A percentile compares a stretch with the other conserved stretches of the same genome.
Evolutionary conservation across 2,797 vertebrate species (phyloP).

Genomic region (Luscinia luscinia): DNA sequence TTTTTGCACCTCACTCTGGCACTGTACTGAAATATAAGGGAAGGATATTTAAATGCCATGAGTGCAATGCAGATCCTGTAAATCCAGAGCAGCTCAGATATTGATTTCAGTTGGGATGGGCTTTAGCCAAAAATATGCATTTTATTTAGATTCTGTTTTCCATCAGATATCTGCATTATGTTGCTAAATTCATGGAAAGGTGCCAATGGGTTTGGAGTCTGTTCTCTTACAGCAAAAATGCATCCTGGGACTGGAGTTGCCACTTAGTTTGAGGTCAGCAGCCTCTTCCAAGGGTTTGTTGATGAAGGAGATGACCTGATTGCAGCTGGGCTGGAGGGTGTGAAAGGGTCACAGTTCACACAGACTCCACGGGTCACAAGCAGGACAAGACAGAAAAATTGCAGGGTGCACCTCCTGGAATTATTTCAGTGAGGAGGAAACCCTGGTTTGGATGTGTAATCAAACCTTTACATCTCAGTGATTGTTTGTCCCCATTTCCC

Average conservation of each 20-base stretch:
- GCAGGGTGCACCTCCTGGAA: not conserved
- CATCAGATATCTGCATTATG: not conserved
- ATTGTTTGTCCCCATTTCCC: not conserved
- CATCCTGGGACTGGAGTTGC: not conserved
- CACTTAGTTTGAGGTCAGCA: not conserved
- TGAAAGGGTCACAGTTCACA: not conserved
- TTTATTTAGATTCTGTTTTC: constrained; percentile 46
- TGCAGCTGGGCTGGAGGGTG: not conserved
- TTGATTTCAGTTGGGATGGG: constrained; percentile 6
- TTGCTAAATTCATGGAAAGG: not conserved
- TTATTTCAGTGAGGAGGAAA: not conserved
- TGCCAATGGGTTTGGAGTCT: not conserved
- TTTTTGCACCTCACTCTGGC: not conserved
- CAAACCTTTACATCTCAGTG: not conserved
- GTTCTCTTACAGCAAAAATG: not conserved
- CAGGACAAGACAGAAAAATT: not conserved
- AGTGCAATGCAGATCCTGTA: not conserved
- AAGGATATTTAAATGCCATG: not conserved
- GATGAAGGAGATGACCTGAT: not conserved
- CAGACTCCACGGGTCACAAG: not conserved
- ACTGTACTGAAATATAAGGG: not conserved
- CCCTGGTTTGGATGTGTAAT: not conserved
- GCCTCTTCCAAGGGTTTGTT: not conserved
- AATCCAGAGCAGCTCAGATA: not conserved
- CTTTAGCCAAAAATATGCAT: constrained; percentile 35